Percentiles rank a stretch among this genome's conserved stretches.
Evolutionary conservation across 2,113 vertebrate species (phyloP).

Genomic region (Sorex fumeus): DNA sequence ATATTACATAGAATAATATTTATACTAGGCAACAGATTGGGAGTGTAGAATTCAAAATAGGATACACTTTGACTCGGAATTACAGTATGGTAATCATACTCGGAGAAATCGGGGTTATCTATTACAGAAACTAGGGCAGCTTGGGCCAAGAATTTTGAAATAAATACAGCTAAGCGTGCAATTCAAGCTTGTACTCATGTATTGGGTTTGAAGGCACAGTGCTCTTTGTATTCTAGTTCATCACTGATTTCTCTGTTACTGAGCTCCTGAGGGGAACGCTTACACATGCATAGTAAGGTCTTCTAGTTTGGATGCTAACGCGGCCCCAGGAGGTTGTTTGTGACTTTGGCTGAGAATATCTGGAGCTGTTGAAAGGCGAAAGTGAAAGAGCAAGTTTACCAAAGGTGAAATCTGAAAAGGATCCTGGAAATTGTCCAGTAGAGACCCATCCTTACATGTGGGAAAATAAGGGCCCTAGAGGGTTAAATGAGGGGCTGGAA

Average conservation of each 20-base stretch:
- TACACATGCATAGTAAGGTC: background rate
- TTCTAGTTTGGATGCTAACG: background rate
- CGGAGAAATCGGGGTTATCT: constrained; percentile 32
- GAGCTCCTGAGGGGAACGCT: background rate
- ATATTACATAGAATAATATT: constrained; percentile 85
- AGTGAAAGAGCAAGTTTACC: background rate
- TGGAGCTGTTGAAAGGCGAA: background rate
- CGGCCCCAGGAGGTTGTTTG: background rate
- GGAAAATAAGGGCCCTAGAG: background rate
- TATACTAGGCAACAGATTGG: constrained; percentile 84
- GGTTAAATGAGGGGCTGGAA: background rate
- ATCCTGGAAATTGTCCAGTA: background rate
- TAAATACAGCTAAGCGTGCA: background rate
- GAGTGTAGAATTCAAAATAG: constrained; percentile 77
- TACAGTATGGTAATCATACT: constrained; percentile 56
- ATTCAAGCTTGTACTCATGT: background rate
- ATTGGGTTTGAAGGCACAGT: constrained; percentile 1
- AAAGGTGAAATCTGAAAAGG: background rate
- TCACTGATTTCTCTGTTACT: background rate
- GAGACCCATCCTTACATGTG: background rate
- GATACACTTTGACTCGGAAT: constrained; percentile 81
- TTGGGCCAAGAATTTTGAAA: constrained; percentile 38
- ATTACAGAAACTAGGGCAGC: background rate
- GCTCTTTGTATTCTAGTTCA: background rate
- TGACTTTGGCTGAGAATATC: background rate